Base-by-base conservation (phyloP, 2,113 vertebrate genomes). In the Oreotrochilus melanogaster region DNA sequence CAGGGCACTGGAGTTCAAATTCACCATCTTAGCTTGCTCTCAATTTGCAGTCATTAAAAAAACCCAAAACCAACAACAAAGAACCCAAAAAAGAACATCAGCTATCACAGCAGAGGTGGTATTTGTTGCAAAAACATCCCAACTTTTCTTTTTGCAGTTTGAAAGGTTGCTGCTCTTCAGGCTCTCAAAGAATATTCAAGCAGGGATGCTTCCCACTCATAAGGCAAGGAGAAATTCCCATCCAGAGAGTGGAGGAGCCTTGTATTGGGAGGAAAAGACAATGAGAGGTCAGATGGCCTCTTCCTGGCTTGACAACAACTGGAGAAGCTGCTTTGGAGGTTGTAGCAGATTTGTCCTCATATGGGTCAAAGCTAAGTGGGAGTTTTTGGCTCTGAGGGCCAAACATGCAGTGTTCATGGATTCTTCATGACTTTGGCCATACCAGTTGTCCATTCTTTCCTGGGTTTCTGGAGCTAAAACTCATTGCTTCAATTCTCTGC, bases 401-500 rank as follows among this genome's bases (percentile, higher is more conserved):
- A 50, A 56, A 50, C 31, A 35, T 10, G 35, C 47, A 13, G 6
- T 18, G 21, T 27, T 24, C 56, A 50, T 5, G 28, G 27, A 30
- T 37, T 47, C 8, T n/a, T 64, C 56, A 24, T 21, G 9, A 74
- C 54, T 35, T 57, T 56, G 43, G 53, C 22, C 62, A 51, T 6
- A 33, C 8, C 43, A 35, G 14, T 2, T 62, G 35, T 19, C 35
- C 4, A 37, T 21, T 45, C 11, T 81, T 43, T 15, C 30, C 30
- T 47, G 30, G 33, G 11, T 18, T 62, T 84, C 42, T 73, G 11
- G 42, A 74, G n/a, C n/a, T 69, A 30, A 15, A 89, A 13, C 1
- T 0, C 10, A 4, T 30, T 35, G 57, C 15, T 37, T 53, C 0
- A 0, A 31, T 4, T 17, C 7, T 67, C 53, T 56, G 27, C 45